Evolutionary conservation across 2,797 vertebrate species (phyloP).

Genomic region (Mus caroli): DNA sequence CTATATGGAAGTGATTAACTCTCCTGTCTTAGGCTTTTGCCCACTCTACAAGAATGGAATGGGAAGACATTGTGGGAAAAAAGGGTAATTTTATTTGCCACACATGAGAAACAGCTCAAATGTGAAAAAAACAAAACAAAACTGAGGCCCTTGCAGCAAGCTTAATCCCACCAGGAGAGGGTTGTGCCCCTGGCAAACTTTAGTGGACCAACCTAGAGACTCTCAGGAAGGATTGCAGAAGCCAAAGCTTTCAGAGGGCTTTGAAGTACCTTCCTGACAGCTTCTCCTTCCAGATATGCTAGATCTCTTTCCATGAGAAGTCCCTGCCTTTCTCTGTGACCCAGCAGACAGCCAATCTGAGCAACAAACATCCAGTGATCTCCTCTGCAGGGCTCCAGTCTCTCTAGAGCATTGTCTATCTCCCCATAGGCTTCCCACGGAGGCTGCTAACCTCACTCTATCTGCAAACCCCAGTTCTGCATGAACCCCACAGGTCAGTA

Average conservation of each 20-base stretch:
- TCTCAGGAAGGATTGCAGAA: background rate
- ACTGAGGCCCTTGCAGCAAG: background rate
- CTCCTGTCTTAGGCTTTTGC: background rate
- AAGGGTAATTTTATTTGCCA: background rate
- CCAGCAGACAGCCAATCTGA: background rate
- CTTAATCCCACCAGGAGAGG: background rate
- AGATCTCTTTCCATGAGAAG: background rate
- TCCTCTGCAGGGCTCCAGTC: no score
- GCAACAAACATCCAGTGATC: background rate
- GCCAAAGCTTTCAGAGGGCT: background rate
- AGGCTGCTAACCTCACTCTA: background rate
- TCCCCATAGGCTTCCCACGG: background rate
- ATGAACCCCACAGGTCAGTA: fast-evolving
- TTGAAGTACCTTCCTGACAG: background rate
- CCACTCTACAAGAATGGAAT: no score
- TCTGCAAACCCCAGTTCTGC: background rate
- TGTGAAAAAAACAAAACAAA: background rate
- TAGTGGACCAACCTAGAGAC: background rate
- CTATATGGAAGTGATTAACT: background rate
- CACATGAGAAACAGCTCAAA: background rate
- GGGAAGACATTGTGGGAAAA: background rate
- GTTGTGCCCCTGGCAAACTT: background rate
- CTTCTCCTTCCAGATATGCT: background rate
- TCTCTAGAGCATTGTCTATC: background rate
- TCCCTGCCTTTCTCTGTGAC: background rate